These are phyloP conservation scores for Sarcophaga caerulescens DNA, from an alignment of 2,888 invertebrate genomes.

Conservation along the genomic window DNA sequence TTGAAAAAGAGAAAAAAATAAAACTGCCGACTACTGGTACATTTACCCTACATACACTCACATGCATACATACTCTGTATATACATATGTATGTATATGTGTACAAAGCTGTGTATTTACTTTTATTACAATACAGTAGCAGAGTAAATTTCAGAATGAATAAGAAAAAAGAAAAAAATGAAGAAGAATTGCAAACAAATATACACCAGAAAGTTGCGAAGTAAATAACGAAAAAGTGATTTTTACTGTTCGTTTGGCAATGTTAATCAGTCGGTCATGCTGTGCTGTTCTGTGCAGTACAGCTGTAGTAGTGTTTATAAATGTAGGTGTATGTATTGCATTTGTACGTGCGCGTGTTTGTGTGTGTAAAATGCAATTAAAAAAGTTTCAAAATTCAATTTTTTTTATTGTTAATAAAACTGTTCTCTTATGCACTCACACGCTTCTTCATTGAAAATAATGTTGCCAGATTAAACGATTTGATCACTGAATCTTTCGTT, in stretches of 20 bases:
- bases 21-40: too few species aligned
- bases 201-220: slow-evolving; percentile 3
- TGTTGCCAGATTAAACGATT: neutral
- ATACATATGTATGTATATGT: neutral
- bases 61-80: neutral
- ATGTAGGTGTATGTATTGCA: neutral
- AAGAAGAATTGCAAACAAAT: too few species aligned
- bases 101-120: slow-evolving; percentile 21
- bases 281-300: neutral
- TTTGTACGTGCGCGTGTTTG: slow-evolving; percentile 41
- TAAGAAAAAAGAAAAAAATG: slow-evolving; percentile 5
- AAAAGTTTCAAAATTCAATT: slow-evolving; percentile 79
- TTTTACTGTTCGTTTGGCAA: slow-evolving; percentile 61
- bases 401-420: slow-evolving; percentile 78
- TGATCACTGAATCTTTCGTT: too few species aligned
- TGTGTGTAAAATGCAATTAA: slow-evolving; percentile 74
- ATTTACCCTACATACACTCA: too few species aligned
- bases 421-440: slow-evolving; percentile 72
- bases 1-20: too few species aligned
- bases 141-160: slow-evolving; percentile 43
- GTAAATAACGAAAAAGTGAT: slow-evolving; percentile 8
- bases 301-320: too few species aligned
- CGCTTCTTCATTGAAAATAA: too few species aligned
- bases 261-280: slow-evolving; percentile 27
- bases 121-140: neutral